phyloP scores from a whole-genome alignment of 2,797 vertebrate species.

The Alcedo quadribrachys region DNA sequence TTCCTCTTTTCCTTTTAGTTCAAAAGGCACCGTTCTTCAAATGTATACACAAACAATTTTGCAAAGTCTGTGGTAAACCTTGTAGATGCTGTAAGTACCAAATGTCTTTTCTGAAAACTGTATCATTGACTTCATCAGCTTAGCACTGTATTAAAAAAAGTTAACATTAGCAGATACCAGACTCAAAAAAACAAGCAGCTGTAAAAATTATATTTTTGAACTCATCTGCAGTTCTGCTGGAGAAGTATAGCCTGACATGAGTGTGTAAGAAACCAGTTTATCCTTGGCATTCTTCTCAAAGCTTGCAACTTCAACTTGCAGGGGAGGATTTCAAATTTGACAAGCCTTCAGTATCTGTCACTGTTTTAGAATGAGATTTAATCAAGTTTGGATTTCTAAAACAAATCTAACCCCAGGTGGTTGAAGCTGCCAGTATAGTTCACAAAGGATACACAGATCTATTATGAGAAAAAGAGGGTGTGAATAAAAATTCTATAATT shows the following conservation, averaged over 20 bases:
- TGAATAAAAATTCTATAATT: not conserved
- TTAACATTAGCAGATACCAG: not conserved
- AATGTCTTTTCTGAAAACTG: not conserved
- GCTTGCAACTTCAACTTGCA: not conserved
- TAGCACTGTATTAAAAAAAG: not conserved
- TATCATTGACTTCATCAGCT: not conserved
- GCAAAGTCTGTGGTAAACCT: constrained; percentile 97
- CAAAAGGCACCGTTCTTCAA: constrained; percentile 89
- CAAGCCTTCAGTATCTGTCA: not conserved
- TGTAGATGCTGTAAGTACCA: constrained; percentile 93
- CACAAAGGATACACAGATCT: not conserved
- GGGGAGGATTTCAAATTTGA: not conserved
- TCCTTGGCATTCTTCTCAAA: not conserved
- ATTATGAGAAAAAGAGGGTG: not conserved
- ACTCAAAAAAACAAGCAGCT: not conserved
- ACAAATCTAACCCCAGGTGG: not conserved
- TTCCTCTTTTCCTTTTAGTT: constrained; percentile 80
- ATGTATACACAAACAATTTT: constrained; percentile 88
- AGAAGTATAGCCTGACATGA: not conserved
- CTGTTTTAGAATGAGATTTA: not conserved
- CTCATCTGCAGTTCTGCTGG: not conserved
- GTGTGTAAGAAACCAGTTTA: not conserved
- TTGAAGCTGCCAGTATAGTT: not conserved
- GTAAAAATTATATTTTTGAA: not conserved
- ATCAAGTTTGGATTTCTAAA: not conserved